phyloP scores from a whole-genome alignment of 2,113 vertebrate species.

The Mustela lutreola region DNA sequence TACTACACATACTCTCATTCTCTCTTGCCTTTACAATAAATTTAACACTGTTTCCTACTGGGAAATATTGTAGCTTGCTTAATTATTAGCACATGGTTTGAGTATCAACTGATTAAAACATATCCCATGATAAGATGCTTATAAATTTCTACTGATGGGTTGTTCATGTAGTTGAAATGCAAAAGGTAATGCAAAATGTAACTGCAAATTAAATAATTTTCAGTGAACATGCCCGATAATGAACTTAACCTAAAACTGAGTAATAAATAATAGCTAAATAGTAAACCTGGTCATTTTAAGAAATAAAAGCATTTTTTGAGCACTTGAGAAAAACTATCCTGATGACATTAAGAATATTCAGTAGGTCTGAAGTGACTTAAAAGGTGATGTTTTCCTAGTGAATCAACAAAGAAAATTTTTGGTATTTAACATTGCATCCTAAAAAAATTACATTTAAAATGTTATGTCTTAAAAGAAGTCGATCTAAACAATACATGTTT shows the following conservation, averaged over 20 bases:
- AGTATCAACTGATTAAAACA: conserved; percentile 78
- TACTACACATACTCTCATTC: conserved; percentile 58
- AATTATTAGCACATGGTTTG: conserved; percentile 79
- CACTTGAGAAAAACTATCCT: conserved; percentile 62
- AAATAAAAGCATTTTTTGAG: conserved; percentile 56
- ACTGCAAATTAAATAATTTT: conserved; percentile 72
- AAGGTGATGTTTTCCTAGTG: conserved; percentile 67
- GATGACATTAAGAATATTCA: conserved; percentile 70
- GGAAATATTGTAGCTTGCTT: conserved; percentile 74
- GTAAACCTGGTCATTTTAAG: conserved; percentile 51
- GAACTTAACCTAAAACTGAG: conserved; percentile 58
- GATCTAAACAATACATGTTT: conserved; percentile 70
- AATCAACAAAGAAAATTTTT: conserved; percentile 74
- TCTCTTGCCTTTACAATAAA: conserved; percentile 75
- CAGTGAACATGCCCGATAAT: conserved; percentile 42
- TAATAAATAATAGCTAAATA: conserved; percentile 46
- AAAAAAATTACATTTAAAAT: conserved; percentile 80
- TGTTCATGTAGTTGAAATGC: conserved; percentile 70
- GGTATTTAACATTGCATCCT: conserved; percentile 76
- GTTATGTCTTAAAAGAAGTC: conserved; percentile 75
- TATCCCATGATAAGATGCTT: conserved; percentile 77
- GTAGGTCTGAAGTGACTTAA: conserved; percentile 72
- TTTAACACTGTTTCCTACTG: conserved; percentile 66
- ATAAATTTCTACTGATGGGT: conserved; percentile 70
- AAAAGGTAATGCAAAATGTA: conserved; percentile 70